Percentiles rank a stretch among this genome's conserved stretches.
These are phyloP conservation scores for Drosophila melanogaster DNA, from an alignment of 1,140 invertebrate genomes.

Conservation along the genomic window Release_6_plus_ISO1_MT NT_037436.4:6451001-6451500, in stretches of 20 bases:
- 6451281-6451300: conserved; percentile 27
- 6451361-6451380: conserved; percentile 60
- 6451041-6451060: conserved; percentile 24
- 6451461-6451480: not conserved
- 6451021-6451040: conserved; percentile 42
- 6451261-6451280: conserved; percentile 40
- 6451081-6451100: not conserved
- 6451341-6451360: conserved; percentile 29
- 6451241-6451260: conserved; percentile 71
- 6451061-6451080: conserved; percentile 39
- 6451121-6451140: conserved; percentile 7
- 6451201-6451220: conserved; percentile 75
- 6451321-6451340: conserved; percentile 61
- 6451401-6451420: conserved; percentile 62
- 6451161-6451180: conserved; percentile 62
- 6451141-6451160: conserved; percentile 21
- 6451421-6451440: not conserved
- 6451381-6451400: conserved; percentile 79
- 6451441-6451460: not conserved
- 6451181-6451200: conserved; percentile 45
- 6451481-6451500: conserved; percentile 62
- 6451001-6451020: conserved; percentile 45
- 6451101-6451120: not conserved
- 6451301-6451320: not conserved
- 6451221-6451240: conserved; percentile 82